Conservation (phyloP, 2,888 invertebrate genomes). For the Diarsia rubi region DNA sequence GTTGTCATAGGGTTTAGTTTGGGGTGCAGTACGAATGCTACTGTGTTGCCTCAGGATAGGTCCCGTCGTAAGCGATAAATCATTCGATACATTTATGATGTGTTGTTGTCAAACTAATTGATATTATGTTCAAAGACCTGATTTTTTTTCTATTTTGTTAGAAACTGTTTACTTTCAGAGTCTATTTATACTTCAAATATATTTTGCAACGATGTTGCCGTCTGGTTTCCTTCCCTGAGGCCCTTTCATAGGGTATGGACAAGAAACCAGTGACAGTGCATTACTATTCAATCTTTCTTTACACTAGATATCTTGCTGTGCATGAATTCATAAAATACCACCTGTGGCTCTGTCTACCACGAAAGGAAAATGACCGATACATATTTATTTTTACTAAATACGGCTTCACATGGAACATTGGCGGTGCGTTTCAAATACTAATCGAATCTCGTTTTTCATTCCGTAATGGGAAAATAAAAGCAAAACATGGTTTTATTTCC, state of each 20-base stretch:
- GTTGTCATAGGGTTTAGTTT: constrained; percentile 22
- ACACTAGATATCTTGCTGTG: constrained; percentile 47
- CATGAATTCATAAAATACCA: constrained; percentile 57
- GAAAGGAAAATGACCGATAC: constrained; percentile 54
- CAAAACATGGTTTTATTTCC: constrained; percentile 26
- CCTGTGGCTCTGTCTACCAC: constrained; percentile 43
- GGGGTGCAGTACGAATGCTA: neutral
- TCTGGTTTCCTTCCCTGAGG: neutral
- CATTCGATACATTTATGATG: neutral
- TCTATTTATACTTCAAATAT: neutral
- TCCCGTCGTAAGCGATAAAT: constrained; percentile 30
- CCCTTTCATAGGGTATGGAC: neutral
- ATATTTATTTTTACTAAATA: constrained; percentile 61
- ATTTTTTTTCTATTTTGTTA: neutral
- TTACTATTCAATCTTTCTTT: constrained; percentile 43
- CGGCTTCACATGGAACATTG: constrained; percentile 21
- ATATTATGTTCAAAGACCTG: neutral
- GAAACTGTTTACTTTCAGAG: neutral
- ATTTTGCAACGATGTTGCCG: constrained; percentile 20
- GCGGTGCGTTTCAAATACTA: constrained; percentile 37
- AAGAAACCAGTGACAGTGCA: constrained; percentile 29
- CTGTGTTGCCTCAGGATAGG: constrained; percentile 16
- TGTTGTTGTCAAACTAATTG: neutral
- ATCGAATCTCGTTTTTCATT: constrained; percentile 15
- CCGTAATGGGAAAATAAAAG: constrained; percentile 26